A percentile compares a stretch with the other conserved stretches of the same genome.
phyloP scores from a whole-genome alignment of 1,140 invertebrate species.

The Drosophila pachea region DNA sequence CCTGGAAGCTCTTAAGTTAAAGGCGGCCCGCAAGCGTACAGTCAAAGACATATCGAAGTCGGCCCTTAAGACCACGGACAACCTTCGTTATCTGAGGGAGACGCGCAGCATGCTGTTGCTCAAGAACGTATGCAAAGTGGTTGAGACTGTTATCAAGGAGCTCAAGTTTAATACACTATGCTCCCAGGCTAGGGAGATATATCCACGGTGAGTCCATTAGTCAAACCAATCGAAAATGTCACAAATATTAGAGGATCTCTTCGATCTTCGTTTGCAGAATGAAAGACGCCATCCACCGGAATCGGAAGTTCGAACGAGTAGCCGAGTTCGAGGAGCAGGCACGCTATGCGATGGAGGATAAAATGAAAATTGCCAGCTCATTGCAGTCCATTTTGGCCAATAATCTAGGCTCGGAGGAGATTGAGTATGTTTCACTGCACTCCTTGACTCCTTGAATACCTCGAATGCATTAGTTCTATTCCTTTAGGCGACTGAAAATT shows the following conservation, averaged over 20 bases:
- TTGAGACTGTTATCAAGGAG: slow-evolving; percentile 65
- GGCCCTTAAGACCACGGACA: slow-evolving; percentile 2
- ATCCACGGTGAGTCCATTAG: slow-evolving; percentile 34
- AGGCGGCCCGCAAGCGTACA: no score
- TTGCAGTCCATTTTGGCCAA: slow-evolving; percentile 55
- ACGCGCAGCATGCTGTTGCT: slow-evolving; percentile 66
- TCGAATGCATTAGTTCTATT: background rate
- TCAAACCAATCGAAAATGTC: no score
- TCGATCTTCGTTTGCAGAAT: slow-evolving; percentile 39
- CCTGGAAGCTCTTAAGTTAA: slow-evolving; percentile 31
- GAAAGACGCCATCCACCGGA: slow-evolving; percentile 61
- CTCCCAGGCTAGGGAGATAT: slow-evolving; percentile 25
- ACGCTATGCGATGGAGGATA: slow-evolving; percentile 50
- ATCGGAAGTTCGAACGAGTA: slow-evolving; percentile 50
- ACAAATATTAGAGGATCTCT: no score
- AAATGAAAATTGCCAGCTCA: slow-evolving; percentile 53
- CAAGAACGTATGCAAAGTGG: slow-evolving; percentile 47
- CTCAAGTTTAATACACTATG: slow-evolving; percentile 52
- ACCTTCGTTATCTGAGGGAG: slow-evolving; percentile 60
- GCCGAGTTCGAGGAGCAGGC: slow-evolving; percentile 47
- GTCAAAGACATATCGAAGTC: no score
- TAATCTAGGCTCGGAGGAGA: slow-evolving; percentile 67
- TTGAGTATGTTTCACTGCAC: slow-evolving; percentile 40
- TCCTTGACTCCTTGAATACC: background rate
- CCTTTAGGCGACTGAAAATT: slow-evolving; percentile 51